Percentiles rank a stretch among this genome's conserved stretches.
Conservation (phyloP, 1,140 invertebrate species). For the Drosophila asahinai region DNA sequence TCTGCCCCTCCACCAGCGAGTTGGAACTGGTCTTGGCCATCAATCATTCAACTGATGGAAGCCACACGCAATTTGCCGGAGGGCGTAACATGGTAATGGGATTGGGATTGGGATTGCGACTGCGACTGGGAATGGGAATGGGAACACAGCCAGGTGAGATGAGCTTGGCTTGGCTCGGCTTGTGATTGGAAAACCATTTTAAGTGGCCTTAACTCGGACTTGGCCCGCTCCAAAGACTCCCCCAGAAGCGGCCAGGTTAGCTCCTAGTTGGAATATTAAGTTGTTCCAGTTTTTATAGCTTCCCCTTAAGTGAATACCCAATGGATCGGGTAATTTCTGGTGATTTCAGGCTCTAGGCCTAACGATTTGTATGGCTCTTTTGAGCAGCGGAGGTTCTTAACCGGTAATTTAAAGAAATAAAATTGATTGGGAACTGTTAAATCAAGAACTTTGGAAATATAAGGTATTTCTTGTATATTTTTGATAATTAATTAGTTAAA, state of each 20-base stretch:
- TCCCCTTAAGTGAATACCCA: neutral
- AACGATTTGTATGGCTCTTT: neutral
- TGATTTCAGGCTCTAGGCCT: neutral
- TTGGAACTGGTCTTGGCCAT: constrained; percentile 43
- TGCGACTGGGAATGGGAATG: constrained; percentile 10
- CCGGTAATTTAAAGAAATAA: too few relatives aligned
- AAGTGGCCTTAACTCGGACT: neutral
- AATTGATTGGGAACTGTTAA: neutral
- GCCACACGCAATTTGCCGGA: constrained; percentile 54
- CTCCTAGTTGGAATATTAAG: constrained; percentile 2
- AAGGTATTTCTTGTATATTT: neutral
- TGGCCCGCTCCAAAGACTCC: too few relatives aligned
- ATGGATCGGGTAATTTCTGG: constrained; percentile 4
- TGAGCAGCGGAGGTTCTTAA: too few relatives aligned
- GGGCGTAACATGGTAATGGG: constrained; percentile 50
- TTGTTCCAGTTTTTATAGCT: constrained; percentile 20
- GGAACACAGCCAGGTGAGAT: constrained; percentile 9
- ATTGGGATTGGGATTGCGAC: constrained; percentile 28
- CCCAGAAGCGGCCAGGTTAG: neutral
- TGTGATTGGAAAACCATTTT: constrained; percentile 45
- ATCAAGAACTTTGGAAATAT: too few relatives aligned
- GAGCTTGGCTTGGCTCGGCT: constrained; percentile 5
- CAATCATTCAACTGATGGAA: constrained; percentile 56
- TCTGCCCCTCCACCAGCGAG: neutral
- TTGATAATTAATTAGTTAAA: neutral